Evolutionary conservation across 37 sponge, comb jelly and placozoan species (phyloP), one percentile per base, ranked within the genome.

Genomic region (Eunapius fragilis): DNA sequence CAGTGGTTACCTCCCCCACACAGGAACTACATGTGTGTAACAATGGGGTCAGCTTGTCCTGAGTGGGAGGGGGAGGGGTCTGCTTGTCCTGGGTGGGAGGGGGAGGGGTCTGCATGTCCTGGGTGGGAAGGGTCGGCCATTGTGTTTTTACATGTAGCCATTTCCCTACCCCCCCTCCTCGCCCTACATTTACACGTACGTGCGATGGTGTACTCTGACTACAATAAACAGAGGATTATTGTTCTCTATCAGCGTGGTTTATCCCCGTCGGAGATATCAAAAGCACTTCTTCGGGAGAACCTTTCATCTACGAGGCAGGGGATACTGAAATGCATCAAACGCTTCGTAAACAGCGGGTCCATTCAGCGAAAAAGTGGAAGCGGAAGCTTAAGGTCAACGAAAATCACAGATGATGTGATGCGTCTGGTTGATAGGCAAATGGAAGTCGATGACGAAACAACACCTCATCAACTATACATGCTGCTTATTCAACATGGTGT

Each of bases 211-310:
- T 82, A 82, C 38, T 28, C 47, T 19, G 73, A 71, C 45, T 82
- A 82, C 83, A 71, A 27, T 19, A 71, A 82, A 28, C 83, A 82
- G 38, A 58, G 80, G 22, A 67, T n/a, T 80, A 2, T 80, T 23
- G 28, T 0, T 33, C 70, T 47, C 33, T 30, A 80, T 25, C 31
- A 28, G 17, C 28, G 69, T 19, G 68, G 68, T 19, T 31, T 67
- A 14, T 68, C 25, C 11, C 68, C 80, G 30, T 31, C 32, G 22
- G 36, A 35, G 22, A 87, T 87, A 31, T 35, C 48, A 25, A 32
- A 67, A 13, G 28, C 34, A 24, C 25, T 86, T 19, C 3, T 26
- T 11, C 37, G 74, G 19, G 87, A 87, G 19, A 67, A 74, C n/a
- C 50, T 36, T 28, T 31, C 17, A 25, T 67, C 81, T 9, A 87